A percentile compares a stretch with the other conserved stretches of the same genome.
Conservation (phyloP, 2,888 invertebrate genomes). For the Cotesia congregata region DNA sequence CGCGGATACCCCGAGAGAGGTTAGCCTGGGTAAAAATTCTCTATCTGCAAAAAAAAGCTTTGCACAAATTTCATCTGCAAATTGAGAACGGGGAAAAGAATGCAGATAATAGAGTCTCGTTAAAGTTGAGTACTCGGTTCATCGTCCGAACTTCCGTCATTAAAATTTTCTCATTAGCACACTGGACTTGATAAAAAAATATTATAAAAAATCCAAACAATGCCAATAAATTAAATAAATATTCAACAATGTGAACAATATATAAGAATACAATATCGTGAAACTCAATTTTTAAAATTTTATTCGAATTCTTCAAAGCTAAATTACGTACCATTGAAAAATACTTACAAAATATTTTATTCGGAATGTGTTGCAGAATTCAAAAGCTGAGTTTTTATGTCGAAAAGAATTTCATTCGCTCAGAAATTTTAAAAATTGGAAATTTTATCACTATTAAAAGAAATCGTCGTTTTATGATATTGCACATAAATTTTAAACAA, state of each 20-base stretch:
- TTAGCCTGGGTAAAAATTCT: neutral
- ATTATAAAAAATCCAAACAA: constrained; percentile 5
- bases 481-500: neutral
- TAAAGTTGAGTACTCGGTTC: constrained; percentile 14
- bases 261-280: neutral
- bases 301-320: neutral
- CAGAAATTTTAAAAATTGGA: neutral
- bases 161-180: constrained; percentile 29
- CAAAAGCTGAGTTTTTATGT: neutral
- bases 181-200: constrained; percentile 2
- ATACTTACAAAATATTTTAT: neutral
- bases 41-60: constrained; percentile 26
- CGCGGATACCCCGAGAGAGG: neutral
- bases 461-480: neutral
- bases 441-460: neutral
- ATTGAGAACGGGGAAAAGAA: constrained; percentile 32
- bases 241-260: neutral
- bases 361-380: neutral
- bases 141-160: constrained; percentile 28
- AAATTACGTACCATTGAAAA: neutral
- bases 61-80: constrained; percentile 38
- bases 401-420: too few relatives aligned
- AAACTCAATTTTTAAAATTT: neutral
- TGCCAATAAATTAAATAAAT: neutral
- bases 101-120: constrained; percentile 34